Conservation (phyloP, 2,888 invertebrate genomes). For the Calephelis perditalis region DNA sequence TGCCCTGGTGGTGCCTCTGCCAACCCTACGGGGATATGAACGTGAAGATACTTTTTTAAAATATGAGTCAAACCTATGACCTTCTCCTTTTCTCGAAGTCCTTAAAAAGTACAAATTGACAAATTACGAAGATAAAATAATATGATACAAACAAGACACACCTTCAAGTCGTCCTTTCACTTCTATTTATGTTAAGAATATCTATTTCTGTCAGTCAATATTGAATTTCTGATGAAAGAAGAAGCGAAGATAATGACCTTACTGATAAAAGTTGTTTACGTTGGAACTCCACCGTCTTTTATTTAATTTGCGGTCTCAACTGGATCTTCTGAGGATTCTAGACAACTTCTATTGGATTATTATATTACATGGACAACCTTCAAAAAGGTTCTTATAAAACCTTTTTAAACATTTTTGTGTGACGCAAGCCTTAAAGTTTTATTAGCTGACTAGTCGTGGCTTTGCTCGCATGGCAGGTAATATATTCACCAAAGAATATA, state of each 20-base stretch:
- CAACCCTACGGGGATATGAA: too few relatives aligned
- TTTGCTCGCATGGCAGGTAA: too few relatives aligned
- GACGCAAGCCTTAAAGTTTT: too few relatives aligned
- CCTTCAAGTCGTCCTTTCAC: neutral
- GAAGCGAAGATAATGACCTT: neutral
- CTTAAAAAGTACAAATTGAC: too few relatives aligned
- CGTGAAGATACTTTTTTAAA: too few relatives aligned
- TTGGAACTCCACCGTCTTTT: neutral
- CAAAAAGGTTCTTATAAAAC: neutral
- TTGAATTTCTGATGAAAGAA: conserved; percentile 2
- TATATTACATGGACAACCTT: neutral
- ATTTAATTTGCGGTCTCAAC: conserved; percentile 3
- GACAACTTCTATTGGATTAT: neutral
- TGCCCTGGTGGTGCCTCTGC: too few relatives aligned
- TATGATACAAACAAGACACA: too few relatives aligned
- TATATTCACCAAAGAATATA: too few relatives aligned
- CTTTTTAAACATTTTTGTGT: neutral
- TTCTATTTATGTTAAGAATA: neutral
- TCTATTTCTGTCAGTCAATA: neutral
- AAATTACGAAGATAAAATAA: too few relatives aligned
- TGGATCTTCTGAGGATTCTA: neutral
- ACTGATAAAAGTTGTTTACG: conserved; percentile 8
- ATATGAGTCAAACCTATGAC: too few relatives aligned
- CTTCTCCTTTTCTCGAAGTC: too few relatives aligned
- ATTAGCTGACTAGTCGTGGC: too few relatives aligned